Evolutionary conservation across 2,797 vertebrate species (phyloP).

Genomic region (Tauraco hartlaubi): DNA sequence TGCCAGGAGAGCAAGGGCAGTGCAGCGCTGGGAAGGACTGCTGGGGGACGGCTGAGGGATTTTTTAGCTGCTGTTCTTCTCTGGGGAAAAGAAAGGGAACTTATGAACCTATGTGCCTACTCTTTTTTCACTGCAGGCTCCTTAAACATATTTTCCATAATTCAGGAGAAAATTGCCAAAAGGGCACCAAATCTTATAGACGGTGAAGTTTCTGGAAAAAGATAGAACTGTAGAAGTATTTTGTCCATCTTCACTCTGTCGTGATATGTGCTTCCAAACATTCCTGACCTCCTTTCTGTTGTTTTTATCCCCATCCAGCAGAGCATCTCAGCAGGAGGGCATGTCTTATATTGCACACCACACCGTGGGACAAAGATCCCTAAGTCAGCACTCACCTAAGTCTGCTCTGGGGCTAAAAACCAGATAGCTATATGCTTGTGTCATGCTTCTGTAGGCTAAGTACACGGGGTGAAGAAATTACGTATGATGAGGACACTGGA

Average conservation of each 20-base stretch:
- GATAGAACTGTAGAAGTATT: conserved; percentile 20
- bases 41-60: neutral
- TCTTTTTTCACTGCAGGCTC: neutral
- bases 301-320: neutral
- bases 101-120: neutral
- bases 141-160: conserved; percentile 9
- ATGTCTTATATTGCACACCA: neutral
- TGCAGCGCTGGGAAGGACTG: neutral
- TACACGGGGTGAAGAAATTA: neutral
- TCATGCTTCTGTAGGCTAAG: neutral
- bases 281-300: neutral
- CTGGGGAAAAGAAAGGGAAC: neutral
- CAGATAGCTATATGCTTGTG: neutral
- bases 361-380: neutral
- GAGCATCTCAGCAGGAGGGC: neutral
- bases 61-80: neutral
- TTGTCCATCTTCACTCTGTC: neutral
- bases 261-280: neutral
- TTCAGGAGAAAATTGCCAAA: conserved; percentile 75
- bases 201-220: conserved; percentile 79
- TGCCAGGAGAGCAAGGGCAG: neutral
- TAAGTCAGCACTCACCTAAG: neutral
- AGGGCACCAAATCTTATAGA: conserved; percentile 78
- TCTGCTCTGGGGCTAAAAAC: neutral
- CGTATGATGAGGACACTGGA: neutral